These are phyloP conservation scores for Brienomyrus longianalis DNA, from an alignment of 2,113 vertebrate genomes.

Conservation along the genomic window DNA sequence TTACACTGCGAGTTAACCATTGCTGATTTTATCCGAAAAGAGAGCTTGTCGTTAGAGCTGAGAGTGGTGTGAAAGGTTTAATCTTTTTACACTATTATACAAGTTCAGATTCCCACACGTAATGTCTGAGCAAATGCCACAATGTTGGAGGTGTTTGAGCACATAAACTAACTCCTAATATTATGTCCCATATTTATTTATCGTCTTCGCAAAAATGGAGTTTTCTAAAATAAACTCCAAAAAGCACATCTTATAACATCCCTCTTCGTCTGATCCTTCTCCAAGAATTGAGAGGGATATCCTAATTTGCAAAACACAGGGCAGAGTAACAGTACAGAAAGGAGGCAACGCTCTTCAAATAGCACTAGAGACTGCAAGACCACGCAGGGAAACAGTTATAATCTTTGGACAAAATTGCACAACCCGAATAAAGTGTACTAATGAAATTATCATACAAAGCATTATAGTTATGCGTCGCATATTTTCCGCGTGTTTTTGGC, in stretches of 20 bases:
- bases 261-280: background rate
- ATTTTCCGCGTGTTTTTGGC: background rate
- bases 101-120: background rate
- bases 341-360: background rate
- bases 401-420: background rate
- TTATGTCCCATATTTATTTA: background rate
- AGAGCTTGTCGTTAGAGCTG: background rate
- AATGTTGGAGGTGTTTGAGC: background rate
- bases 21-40: background rate
- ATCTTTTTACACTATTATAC: background rate
- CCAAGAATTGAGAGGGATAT: background rate
- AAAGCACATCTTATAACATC: background rate
- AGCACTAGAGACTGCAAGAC: background rate
- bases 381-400: background rate
- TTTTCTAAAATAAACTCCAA: background rate
- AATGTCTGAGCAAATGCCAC: background rate
- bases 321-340: background rate
- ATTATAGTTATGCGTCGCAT: background rate
- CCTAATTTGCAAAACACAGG: background rate
- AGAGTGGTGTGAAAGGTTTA: background rate
- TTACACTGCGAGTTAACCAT: background rate
- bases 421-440: background rate
- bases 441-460: background rate
- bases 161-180: background rate
- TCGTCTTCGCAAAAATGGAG: background rate